Evolutionary conservation across 2,797 vertebrate species (phyloP).

Genomic region (Gymnothorax javanicus): DNA sequence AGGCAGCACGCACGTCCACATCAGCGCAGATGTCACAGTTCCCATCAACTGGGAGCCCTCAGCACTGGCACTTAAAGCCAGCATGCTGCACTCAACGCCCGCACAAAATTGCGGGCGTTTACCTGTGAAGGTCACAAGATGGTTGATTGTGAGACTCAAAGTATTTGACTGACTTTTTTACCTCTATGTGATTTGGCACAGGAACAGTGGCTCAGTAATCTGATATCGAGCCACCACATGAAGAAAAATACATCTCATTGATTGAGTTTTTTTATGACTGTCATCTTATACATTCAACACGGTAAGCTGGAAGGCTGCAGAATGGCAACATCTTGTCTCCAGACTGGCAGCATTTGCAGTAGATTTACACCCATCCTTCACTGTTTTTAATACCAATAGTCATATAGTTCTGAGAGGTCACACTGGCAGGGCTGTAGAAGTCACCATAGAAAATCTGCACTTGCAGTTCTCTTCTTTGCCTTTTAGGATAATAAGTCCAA

Average conservation of each 20-base stretch:
- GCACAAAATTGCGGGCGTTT: constrained; percentile 85
- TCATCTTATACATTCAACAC: neutral
- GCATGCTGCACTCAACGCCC: constrained; percentile 70
- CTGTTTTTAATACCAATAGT: no score
- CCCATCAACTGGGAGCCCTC: constrained; percentile 36
- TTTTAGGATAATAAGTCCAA: no score
- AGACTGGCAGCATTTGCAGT: neutral
- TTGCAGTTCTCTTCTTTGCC: no score
- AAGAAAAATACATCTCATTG: neutral
- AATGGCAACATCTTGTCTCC: neutral
- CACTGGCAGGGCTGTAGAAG: no score
- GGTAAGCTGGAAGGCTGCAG: neutral
- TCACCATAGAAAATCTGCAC: no score
- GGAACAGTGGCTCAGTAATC: neutral
- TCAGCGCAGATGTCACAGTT: constrained; percentile 42
- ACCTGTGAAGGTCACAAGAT: constrained; percentile 72
- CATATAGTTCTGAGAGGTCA: no score
- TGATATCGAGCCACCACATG: neutral
- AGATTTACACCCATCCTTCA: no score
- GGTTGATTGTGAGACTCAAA: neutral
- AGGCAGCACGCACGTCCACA: constrained; percentile 58
- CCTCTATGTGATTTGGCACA: no score
- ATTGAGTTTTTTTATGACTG: neutral
- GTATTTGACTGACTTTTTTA: neutral
- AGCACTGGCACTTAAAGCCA: constrained; percentile 49